phyloP scores from a whole-genome alignment of 2,888 invertebrate genomes.

The Helleia helle region DNA sequence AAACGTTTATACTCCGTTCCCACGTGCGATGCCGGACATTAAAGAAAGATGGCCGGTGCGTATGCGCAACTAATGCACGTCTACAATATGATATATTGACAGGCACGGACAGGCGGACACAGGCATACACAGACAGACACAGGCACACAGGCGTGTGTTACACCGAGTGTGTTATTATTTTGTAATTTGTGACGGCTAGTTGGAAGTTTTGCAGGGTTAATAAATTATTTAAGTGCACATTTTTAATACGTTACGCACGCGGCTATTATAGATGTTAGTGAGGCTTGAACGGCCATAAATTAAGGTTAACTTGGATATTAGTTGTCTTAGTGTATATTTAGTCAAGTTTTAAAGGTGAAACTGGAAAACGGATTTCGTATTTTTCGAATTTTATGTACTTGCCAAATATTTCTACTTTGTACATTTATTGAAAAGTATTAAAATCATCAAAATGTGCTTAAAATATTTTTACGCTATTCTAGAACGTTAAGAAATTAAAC shows the following conservation, averaged over 20 bases:
- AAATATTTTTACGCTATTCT: not conserved
- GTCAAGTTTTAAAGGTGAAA: no score
- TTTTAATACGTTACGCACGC: no score
- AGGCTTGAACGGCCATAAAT: no score
- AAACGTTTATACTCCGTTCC: constrained; percentile 23
- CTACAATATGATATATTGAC: constrained; percentile 62
- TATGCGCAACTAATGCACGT: constrained; percentile 50
- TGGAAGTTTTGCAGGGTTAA: constrained; percentile 24
- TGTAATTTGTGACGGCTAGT: constrained; percentile 37
- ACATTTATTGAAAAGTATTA: not conserved
- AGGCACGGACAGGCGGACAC: constrained; percentile 43
- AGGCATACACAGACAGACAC: constrained; percentile 42
- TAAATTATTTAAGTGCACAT: constrained; percentile 22
- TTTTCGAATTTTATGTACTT: no score
- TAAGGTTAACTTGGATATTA: no score
- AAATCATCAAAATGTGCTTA: not conserved
- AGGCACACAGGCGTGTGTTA: constrained; percentile 32
- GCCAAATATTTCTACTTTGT: no score
- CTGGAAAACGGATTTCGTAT: no score
- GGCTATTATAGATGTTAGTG: no score
- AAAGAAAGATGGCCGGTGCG: constrained; percentile 54
- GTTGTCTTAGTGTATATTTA: no score
- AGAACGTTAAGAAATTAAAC: no score
- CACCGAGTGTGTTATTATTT: constrained; percentile 45
- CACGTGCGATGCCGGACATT: constrained; percentile 32